Evolutionary conservation across 2,888 invertebrate species (phyloP).

Genomic region (Sinodicranocentrus sp.): DNA sequence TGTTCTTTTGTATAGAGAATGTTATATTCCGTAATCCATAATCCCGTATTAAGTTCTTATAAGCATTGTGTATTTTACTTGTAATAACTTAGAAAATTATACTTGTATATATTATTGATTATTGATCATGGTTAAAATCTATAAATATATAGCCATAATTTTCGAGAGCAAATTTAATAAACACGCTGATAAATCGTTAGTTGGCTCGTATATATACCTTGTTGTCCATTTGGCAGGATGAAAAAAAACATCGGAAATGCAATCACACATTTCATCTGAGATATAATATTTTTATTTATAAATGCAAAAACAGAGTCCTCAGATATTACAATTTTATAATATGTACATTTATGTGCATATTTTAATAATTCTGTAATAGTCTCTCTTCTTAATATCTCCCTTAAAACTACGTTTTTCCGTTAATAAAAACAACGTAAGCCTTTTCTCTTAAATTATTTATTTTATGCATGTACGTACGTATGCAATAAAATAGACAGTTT

Average conservation of each 20-base stretch:
- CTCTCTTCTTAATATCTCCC: constrained; percentile 66
- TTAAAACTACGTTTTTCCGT: constrained; percentile 55
- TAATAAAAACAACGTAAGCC: constrained; percentile 66
- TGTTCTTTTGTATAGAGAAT: no score
- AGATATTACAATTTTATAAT: constrained; percentile 57
- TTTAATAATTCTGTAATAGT: constrained; percentile 62
- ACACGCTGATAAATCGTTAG: constrained; percentile 58
- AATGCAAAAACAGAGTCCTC: constrained; percentile 67
- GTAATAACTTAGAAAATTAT: no score
- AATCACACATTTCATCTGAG: constrained; percentile 30
- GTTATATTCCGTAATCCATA: no score
- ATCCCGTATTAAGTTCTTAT: no score
- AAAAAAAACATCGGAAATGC: neutral
- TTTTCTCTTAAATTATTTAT: constrained; percentile 39
- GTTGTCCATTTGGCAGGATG: no score
- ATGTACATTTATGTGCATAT: constrained; percentile 66
- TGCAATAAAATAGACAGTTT: constrained; percentile 63
- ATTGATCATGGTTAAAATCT: constrained; percentile 8
- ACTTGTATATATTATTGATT: neutral
- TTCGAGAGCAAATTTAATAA: constrained; percentile 68
- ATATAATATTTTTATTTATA: constrained; percentile 61
- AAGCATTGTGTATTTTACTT: no score
- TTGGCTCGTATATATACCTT: no score
- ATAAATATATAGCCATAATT: constrained; percentile 51
- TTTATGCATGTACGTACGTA: constrained; percentile 16